Percentiles rank a stretch among this genome's conserved stretches.
Evolutionary conservation across 2,888 invertebrate genomes (phyloP).

Genomic region (Miltochrista miniata): DNA sequence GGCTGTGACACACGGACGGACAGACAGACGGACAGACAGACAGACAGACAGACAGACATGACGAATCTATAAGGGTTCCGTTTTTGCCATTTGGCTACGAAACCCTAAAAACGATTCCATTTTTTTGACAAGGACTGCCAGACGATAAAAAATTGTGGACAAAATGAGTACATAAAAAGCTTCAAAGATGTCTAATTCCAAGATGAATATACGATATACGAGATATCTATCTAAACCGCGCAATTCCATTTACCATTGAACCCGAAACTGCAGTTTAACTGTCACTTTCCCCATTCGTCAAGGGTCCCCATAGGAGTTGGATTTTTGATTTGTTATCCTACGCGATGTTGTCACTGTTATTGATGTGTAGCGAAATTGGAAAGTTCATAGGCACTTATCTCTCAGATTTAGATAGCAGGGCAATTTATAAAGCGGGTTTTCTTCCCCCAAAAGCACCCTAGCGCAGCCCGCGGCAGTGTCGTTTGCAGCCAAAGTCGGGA

Average conservation of each 20-base stretch:
- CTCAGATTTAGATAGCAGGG: conserved; percentile 80
- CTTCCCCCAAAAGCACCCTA: conserved; percentile 71
- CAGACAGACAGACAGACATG: too few species aligned
- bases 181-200: too few species aligned
- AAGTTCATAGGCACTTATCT: conserved; percentile 81
- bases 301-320: conserved; percentile 54
- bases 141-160: too few species aligned
- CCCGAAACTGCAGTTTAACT: conserved; percentile 31
- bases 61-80: too few species aligned
- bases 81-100: too few species aligned
- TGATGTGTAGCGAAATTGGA: conserved; percentile 83
- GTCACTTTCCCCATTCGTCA: conserved; percentile 48
- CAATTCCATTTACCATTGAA: conserved; percentile 22
- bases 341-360: conserved; percentile 76
- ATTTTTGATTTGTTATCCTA: conserved; percentile 79
- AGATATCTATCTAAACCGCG: conserved; percentile 5
- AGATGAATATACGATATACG: neutral
- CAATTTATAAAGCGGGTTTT: conserved; percentile 80
- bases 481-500: conserved; percentile 42
- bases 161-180: too few species aligned
- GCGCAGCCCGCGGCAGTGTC: conserved; percentile 54
- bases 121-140: too few species aligned
- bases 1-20: too few species aligned
- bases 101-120: too few species aligned
- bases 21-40: too few species aligned